A percentile compares a stretch with the other conserved stretches of the same genome.
These are phyloP conservation scores for Silurus aristotelis DNA, from an alignment of 2,797 vertebrate species.

Conservation along the genomic window DNA sequence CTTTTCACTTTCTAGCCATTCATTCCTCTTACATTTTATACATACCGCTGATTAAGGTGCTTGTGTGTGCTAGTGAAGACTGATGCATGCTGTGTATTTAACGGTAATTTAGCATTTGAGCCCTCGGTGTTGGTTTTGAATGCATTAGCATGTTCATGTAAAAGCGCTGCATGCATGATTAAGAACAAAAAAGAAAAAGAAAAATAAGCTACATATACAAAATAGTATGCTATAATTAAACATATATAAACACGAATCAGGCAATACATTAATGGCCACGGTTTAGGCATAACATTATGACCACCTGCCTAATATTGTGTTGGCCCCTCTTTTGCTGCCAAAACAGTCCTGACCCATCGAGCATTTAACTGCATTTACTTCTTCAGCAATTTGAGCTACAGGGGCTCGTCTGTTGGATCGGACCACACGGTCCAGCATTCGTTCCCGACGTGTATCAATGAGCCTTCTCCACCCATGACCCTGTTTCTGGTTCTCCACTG, in stretches of 20 bases:
- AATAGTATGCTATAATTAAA: neutral
- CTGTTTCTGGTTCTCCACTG: too few species aligned
- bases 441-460: too few species aligned
- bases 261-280: too few species aligned
- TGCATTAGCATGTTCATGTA: neutral
- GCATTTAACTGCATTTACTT: too few species aligned
- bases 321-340: too few species aligned
- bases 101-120: neutral
- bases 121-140: neutral
- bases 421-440: too few species aligned
- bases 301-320: too few species aligned
- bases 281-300: too few species aligned
- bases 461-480: too few species aligned
- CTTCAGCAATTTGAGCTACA: too few species aligned
- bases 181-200: neutral
- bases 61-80: neutral
- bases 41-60: neutral
- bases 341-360: too few species aligned
- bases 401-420: too few species aligned
- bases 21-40: neutral
- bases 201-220: neutral
- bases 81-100: neutral
- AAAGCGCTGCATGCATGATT: neutral
- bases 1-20: constrained; percentile 7
- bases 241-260: neutral